Percentiles rank a stretch among this genome's conserved stretches.
These are phyloP conservation scores for Chroicocephalus ridibundus DNA, from an alignment of 2,113 vertebrate genomes.

Conservation along the genomic window DNA sequence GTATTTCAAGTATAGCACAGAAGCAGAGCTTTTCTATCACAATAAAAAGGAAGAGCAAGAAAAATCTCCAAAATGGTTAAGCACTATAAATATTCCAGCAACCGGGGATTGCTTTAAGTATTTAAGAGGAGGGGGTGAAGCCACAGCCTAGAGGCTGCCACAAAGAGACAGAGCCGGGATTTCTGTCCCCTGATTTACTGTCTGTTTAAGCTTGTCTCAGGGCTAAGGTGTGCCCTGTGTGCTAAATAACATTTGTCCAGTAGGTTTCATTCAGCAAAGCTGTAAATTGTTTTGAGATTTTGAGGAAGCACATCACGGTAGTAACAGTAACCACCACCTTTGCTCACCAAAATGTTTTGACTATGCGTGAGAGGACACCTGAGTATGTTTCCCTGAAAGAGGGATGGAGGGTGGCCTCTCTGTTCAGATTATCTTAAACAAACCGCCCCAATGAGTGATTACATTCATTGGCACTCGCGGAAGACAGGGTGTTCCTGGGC, in stretches of 20 bases:
- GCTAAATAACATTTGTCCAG: not conserved
- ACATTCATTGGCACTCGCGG: not conserved
- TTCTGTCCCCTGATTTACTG: not conserved
- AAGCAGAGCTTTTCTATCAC: not conserved
- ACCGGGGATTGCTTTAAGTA: not conserved
- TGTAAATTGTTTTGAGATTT: not conserved
- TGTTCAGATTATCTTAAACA: not conserved
- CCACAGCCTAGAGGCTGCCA: not conserved
- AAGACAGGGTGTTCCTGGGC: not conserved
- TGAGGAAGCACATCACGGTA: not conserved
- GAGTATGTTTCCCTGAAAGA: not conserved
- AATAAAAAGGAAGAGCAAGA: not conserved
- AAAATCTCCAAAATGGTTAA: not conserved
- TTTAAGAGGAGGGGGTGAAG: not conserved
- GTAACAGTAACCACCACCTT: not conserved
- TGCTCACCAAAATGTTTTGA: not conserved
- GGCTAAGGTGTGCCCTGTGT: not conserved
- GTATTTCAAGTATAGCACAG: not conserved
- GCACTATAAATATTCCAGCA: not conserved
- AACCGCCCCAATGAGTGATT: rapidly evolving
- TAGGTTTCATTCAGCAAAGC: not conserved
- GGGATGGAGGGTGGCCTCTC: not conserved
- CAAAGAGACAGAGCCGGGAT: not conserved
- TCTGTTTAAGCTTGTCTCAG: not conserved
- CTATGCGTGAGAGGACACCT: not conserved